Evolutionary conservation across 1,140 invertebrate genomes (phyloP).

Genomic region (Prorops nasuta): DNA sequence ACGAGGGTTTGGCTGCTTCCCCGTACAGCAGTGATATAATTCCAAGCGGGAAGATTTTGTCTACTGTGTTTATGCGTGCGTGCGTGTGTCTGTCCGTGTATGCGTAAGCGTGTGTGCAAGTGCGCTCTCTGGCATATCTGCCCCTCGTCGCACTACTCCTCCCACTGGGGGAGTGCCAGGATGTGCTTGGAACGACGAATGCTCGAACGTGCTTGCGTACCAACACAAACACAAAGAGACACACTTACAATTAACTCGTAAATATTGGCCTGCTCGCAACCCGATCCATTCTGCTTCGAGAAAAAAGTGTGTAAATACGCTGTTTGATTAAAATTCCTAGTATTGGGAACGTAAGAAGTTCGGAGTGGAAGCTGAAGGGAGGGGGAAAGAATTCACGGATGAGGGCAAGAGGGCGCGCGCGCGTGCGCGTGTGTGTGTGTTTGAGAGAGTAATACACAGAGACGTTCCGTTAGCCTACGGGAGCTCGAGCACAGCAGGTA

Average conservation of each 20-base stretch:
- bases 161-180: conserved; percentile 54
- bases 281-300: too few species aligned
- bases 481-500: conserved; percentile 40
- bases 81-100: too few species aligned
- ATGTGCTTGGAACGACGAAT: conserved; percentile 55
- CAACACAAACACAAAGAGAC: too few species aligned
- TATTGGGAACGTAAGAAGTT: too few species aligned
- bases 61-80: too few species aligned
- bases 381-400: too few species aligned
- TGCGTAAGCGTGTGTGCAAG: conserved; percentile 16
- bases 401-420: conserved; percentile 9
- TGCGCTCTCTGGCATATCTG: conserved; percentile 38
- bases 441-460: conserved; percentile 24
- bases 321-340: too few species aligned
- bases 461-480: conserved; percentile 37
- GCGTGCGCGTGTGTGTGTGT: conserved; percentile 8
- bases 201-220: conserved; percentile 22
- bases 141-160: conserved; percentile 40
- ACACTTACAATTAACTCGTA: too few species aligned
- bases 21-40: conserved; percentile 25
- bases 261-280: too few species aligned
- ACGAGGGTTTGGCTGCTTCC: conserved; percentile 8
- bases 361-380: too few species aligned
- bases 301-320: too few species aligned
- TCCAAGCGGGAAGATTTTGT: too few species aligned